phyloP scores from a whole-genome alignment of 2,797 vertebrate genomes.

The Oreonectes daqikongensis region DNA sequence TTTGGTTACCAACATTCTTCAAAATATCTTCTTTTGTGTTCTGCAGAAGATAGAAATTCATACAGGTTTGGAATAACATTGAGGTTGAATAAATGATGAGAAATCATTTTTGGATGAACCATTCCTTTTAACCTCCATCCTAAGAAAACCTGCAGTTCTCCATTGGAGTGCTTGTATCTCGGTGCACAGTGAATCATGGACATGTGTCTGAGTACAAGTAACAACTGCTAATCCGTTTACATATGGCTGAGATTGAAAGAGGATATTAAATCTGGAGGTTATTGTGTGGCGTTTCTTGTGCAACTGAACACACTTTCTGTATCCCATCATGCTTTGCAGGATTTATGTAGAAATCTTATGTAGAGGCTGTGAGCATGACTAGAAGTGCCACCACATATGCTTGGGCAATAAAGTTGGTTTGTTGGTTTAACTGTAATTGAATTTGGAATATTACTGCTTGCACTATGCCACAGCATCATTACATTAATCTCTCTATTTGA shows the following conservation, averaged over 20 bases:
- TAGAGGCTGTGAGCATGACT: neutral
- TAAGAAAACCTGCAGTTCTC: slow-evolving; percentile 2
- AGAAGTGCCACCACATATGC: neutral
- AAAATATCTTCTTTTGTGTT: neutral
- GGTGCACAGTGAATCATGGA: neutral
- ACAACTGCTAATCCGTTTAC: slow-evolving; percentile 40
- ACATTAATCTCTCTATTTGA: slow-evolving; percentile 20
- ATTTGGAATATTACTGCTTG: slow-evolving; percentile 24
- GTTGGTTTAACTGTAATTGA: slow-evolving; percentile 21
- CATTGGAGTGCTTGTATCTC: neutral
- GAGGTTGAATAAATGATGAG: no score
- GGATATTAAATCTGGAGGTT: slow-evolving; percentile 28
- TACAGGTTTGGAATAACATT: no score
- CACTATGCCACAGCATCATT: neutral
- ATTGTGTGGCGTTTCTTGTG: slow-evolving; percentile 25
- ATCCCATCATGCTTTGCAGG: slow-evolving; percentile 41
- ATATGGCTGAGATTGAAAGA: slow-evolving; percentile 37
- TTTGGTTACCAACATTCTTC: no score
- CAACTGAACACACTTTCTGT: slow-evolving; percentile 26
- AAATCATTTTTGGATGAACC: no score
- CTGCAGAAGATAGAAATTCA: no score
- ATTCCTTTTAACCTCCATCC: slow-evolving; percentile 42
- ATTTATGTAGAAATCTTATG: neutral
- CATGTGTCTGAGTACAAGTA: slow-evolving; percentile 23
- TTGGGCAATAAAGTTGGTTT: slow-evolving; percentile 14